A percentile compares a stretch with the other conserved stretches of the same genome.
phyloP scores from a whole-genome alignment of 2,797 vertebrate species.

The Holocentrus rufus region DNA sequence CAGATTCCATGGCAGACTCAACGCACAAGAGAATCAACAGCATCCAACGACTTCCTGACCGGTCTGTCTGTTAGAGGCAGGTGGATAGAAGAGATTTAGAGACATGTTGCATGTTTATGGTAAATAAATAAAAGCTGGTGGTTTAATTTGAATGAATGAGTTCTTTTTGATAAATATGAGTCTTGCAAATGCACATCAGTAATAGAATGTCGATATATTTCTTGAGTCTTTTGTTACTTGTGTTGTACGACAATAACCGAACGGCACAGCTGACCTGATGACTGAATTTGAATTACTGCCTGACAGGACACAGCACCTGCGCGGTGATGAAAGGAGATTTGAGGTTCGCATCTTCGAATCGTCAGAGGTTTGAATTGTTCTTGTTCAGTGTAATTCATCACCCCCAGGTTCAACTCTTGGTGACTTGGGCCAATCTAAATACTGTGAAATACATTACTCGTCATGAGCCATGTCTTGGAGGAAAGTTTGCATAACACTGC shows the following conservation, averaged over 20 bases:
- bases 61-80: slow-evolving; percentile 27
- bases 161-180: neutral
- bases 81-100: slow-evolving; percentile 24
- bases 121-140: slow-evolving; percentile 1
- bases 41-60: slow-evolving; percentile 24
- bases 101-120: neutral
- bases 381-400: slow-evolving; percentile 32
- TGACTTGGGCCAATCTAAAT: slow-evolving; percentile 52
- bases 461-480: slow-evolving; percentile 35
- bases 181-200: neutral
- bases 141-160: neutral
- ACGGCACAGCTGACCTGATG: slow-evolving; percentile 12
- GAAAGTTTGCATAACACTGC: slow-evolving; percentile 18
- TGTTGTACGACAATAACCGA: neutral
- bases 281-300: slow-evolving; percentile 34
- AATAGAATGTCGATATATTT: slow-evolving; percentile 7
- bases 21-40: slow-evolving; percentile 35
- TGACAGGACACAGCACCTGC: slow-evolving; percentile 15
- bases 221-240: neutral
- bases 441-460: slow-evolving; percentile 25
- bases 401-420: slow-evolving; percentile 47
- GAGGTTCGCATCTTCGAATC: slow-evolving; percentile 3
- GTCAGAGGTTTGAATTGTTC: slow-evolving; percentile 7
- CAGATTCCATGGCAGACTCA: slow-evolving; percentile 33
- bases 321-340: slow-evolving; percentile 24